phyloP scores from a whole-genome alignment of 1,140 invertebrate genomes.

The Drosophila sturtevanti region DNA sequence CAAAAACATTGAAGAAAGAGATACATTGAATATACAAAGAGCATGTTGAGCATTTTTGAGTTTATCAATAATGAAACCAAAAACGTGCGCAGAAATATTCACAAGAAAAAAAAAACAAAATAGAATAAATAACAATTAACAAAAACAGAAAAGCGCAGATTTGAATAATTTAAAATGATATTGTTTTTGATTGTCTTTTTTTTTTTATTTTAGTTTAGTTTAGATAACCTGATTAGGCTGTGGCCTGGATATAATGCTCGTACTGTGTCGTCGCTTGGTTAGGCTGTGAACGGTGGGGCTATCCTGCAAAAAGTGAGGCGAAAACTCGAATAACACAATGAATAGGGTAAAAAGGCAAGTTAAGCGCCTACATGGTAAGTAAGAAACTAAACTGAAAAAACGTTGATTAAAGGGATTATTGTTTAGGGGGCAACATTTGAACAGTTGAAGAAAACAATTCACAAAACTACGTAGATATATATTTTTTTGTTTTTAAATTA shows the following conservation, averaged over 20 bases:
- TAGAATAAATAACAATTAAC: background rate
- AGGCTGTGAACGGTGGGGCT: conserved; percentile 85
- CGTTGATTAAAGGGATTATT: conserved; percentile 18
- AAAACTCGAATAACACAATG: conserved; percentile 72
- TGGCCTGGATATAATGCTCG: conserved; percentile 85
- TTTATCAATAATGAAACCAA: conserved; percentile 15
- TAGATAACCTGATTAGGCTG: conserved; percentile 82
- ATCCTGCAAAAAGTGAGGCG: conserved; percentile 75
- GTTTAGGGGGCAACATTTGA: conserved; percentile 8
- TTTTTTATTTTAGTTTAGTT: conserved; percentile 47
- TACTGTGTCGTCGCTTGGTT: conserved; percentile 89
- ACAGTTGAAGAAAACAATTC: conserved; percentile 44
- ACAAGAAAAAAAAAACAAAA: conserved; percentile 8
- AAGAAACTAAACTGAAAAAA: conserved; percentile 35
- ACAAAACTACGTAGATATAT: conserved; percentile 30
- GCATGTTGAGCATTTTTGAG: conserved; percentile 16
- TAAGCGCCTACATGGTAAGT: conserved; percentile 8
- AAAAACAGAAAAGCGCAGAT: conserved; percentile 26
- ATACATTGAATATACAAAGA: conserved; percentile 39
- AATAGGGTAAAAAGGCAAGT: conserved; percentile 36
- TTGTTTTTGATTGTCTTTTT: conserved; percentile 25
- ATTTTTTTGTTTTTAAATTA: background rate
- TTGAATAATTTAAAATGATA: conserved; percentile 23
- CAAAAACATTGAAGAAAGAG: conserved; percentile 54
- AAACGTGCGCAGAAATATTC: conserved; percentile 46